Evolutionary conservation across 53 echinoderm and acorn worm genomes (phyloP).

Genomic region (Holothuria leucospilota): DNA sequence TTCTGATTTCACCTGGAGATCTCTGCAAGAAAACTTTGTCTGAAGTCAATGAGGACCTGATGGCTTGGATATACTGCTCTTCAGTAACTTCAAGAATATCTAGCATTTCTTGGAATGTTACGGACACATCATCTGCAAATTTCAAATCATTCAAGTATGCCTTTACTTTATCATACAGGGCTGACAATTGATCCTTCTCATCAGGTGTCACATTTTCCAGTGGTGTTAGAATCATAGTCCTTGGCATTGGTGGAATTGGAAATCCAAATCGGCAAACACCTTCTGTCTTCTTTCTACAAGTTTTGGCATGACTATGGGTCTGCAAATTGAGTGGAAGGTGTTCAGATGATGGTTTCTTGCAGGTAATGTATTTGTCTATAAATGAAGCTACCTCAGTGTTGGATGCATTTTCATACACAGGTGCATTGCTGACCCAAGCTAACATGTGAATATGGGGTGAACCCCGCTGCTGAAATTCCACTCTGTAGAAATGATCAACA

Average conservation of each 20-base stretch:
- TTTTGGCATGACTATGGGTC: constrained; percentile 35
- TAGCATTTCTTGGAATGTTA: constrained; percentile 27
- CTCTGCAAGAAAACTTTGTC: constrained; percentile 60
- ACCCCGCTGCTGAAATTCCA: too few relatives aligned
- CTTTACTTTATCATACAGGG: background rate
- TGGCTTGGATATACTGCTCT: constrained; percentile 52
- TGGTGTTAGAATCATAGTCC: background rate
- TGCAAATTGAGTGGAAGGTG: constrained; percentile 28
- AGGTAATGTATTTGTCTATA: too few relatives aligned
- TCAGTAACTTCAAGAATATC: constrained; percentile 46
- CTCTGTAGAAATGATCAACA: too few relatives aligned
- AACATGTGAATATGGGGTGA: too few relatives aligned
- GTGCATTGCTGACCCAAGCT: too few relatives aligned
- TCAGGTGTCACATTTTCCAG: constrained; percentile 1
- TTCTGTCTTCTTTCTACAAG: too few relatives aligned
- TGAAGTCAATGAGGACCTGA: constrained; percentile 6
- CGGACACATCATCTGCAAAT: constrained; percentile 15
- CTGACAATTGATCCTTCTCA: background rate
- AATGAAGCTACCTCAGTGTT: too few relatives aligned
- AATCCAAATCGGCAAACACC: constrained; percentile 47
- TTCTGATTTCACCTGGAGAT: constrained; percentile 36
- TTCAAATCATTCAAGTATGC: constrained; percentile 3
- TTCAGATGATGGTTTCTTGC: background rate
- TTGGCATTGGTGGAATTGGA: constrained; percentile 15
- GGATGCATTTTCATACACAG: too few relatives aligned